These are phyloP conservation scores for Cephalotes varians DNA, from an alignment of 2,888 invertebrate species.

Conservation along the genomic window DNA sequence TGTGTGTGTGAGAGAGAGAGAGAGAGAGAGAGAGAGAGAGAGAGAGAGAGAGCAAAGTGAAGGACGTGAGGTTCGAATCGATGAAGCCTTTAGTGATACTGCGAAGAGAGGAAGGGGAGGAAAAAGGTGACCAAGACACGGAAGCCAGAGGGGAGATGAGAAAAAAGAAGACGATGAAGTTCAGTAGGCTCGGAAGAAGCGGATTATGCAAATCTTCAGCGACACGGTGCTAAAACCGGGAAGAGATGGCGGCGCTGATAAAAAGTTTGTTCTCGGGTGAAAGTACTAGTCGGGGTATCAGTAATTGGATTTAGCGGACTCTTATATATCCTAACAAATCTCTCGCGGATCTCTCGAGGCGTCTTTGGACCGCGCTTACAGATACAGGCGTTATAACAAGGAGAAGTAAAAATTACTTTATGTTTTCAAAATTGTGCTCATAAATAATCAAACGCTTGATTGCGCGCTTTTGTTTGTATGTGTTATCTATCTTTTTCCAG, in stretches of 20 bases:
- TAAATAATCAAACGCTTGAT: neutral
- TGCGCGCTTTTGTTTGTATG: too few species aligned
- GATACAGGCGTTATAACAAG: neutral
- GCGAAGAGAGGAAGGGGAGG: neutral
- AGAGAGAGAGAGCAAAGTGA: neutral
- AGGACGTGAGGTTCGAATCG: conserved; percentile 28
- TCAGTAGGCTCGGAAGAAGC: conserved; percentile 59
- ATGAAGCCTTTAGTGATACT: conserved; percentile 41
- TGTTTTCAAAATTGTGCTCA: neutral
- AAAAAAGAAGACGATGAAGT: conserved; percentile 32
- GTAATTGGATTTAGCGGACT: conserved; percentile 46
- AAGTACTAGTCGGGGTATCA: conserved; percentile 44
- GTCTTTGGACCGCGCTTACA: neutral
- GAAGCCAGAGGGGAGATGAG: conserved; percentile 20
- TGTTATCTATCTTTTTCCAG: too few species aligned
- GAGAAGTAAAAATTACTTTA: neutral
- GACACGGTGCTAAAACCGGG: conserved; percentile 51
- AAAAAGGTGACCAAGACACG: conserved; percentile 41
- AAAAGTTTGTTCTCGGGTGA: conserved; percentile 45
- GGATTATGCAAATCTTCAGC: conserved; percentile 72
- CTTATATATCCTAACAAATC: conserved; percentile 31
- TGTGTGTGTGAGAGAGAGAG: neutral
- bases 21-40: neutral
- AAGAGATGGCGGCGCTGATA: conserved; percentile 44
- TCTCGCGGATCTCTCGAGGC: conserved; percentile 10